Evolutionary conservation across 2,888 invertebrate genomes (phyloP).

Genomic region (Tortricodes alternella): DNA sequence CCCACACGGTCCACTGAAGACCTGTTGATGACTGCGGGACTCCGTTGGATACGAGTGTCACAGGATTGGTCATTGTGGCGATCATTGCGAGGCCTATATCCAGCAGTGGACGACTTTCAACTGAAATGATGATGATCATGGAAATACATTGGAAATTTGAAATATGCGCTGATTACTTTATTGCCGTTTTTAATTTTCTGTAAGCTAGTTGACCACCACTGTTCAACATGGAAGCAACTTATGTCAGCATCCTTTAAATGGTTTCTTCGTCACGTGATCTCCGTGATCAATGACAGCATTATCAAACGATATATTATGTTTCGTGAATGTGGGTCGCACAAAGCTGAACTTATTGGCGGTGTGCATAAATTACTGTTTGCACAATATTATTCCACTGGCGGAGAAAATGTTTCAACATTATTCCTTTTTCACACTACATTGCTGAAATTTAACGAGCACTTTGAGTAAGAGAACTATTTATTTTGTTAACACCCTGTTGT

Average conservation of each 20-base stretch:
- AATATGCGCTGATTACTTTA: too few species aligned
- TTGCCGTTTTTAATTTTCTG: too few species aligned
- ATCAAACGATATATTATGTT: slow-evolving; percentile 38
- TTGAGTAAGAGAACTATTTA: neutral
- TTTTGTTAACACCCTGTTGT: neutral
- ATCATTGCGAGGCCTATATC: too few species aligned
- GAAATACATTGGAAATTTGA: too few species aligned
- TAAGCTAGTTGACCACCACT: too few species aligned
- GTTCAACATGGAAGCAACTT: neutral
- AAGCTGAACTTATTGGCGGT: slow-evolving; percentile 35
- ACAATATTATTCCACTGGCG: slow-evolving; percentile 37
- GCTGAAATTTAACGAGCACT: slow-evolving; percentile 1
- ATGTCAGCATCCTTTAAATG: neutral
- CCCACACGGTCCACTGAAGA: too few species aligned
- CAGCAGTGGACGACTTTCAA: too few species aligned
- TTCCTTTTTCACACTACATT: slow-evolving; percentile 19
- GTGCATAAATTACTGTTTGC: slow-evolving; percentile 42
- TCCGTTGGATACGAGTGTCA: too few species aligned
- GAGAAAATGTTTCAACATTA: slow-evolving; percentile 15
- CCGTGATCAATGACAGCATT: too few species aligned
- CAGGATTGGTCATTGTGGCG: too few species aligned
- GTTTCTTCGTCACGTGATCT: slow-evolving; percentile 24
- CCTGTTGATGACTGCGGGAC: too few species aligned
- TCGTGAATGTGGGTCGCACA: slow-evolving; percentile 39
- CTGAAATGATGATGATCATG: too few species aligned